Evolutionary conservation across 2,113 vertebrate species (phyloP).

Genomic region (Rhombomys opimus): DNA sequence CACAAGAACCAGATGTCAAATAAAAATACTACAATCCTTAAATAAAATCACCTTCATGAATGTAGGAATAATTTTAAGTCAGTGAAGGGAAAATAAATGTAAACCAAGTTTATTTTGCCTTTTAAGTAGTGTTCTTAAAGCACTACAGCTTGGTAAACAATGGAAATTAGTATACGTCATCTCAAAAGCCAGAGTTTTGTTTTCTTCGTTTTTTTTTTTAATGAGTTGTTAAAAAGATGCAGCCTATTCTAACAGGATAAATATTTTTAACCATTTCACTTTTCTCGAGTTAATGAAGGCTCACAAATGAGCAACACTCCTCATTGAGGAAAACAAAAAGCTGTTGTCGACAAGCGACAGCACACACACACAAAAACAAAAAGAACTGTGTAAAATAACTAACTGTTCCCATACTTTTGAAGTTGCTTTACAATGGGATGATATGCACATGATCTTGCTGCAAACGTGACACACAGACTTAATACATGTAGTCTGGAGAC

Average conservation of each 20-base stretch:
- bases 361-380: slow-evolving; percentile 93
- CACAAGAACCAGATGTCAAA: not conserved
- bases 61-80: slow-evolving; percentile 82
- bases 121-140: slow-evolving; percentile 97
- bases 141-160: slow-evolving; percentile 99
- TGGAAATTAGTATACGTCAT: slow-evolving; percentile 99
- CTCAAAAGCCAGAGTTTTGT: slow-evolving; percentile 94
- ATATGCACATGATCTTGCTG: slow-evolving; percentile 95
- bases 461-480: slow-evolving; percentile 89
- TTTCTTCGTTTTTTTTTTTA: slow-evolving; percentile 84
- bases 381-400: slow-evolving; percentile 94
- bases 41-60: slow-evolving; percentile 59
- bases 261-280: slow-evolving; percentile 98
- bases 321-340: slow-evolving; percentile 99
- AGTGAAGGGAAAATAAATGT: slow-evolving; percentile 94
- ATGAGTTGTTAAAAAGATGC: slow-evolving; percentile 99
- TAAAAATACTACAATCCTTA: slow-evolving; percentile 26
- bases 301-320: slow-evolving; percentile 99
- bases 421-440: slow-evolving; percentile 98
- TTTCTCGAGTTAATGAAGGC: slow-evolving; percentile 96
- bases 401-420: slow-evolving; percentile 97
- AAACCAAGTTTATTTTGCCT: slow-evolving; percentile 99
- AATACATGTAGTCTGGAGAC: slow-evolving; percentile 90
- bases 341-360: slow-evolving; percentile 99
- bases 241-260: slow-evolving; percentile 99